Conservation (phyloP, 2,888 invertebrate genomes). For the Drosophila acutilabella region DNA sequence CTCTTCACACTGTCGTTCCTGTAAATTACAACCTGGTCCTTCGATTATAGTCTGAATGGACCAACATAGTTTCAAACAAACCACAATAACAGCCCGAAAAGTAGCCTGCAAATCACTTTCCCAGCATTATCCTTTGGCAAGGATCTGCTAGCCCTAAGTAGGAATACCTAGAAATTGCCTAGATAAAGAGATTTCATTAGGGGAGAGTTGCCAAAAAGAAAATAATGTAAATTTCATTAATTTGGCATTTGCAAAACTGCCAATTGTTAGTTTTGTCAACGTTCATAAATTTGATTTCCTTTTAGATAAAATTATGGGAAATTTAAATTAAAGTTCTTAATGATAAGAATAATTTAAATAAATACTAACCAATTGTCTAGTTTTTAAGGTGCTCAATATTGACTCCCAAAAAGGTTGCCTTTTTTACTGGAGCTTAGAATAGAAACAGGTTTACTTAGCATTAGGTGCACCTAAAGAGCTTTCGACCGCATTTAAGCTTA, state of each 20-base stretch:
- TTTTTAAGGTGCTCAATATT: too few relatives aligned
- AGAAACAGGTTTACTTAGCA: too few relatives aligned
- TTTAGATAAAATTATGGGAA: too few relatives aligned
- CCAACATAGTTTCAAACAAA: slow-evolving; percentile 34
- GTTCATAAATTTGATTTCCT: too few relatives aligned
- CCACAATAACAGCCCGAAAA: slow-evolving; percentile 3
- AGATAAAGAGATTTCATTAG: slow-evolving; percentile 1
- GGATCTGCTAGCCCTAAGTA: not conserved
- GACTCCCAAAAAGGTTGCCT: too few relatives aligned
- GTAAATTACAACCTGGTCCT: slow-evolving; percentile 30
- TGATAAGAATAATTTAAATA: too few relatives aligned
- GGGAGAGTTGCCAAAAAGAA: not conserved
- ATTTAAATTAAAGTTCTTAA: too few relatives aligned
- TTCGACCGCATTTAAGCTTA: too few relatives aligned
- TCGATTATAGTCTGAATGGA: slow-evolving; percentile 38
- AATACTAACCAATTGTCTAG: too few relatives aligned
- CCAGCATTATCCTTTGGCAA: not conserved
- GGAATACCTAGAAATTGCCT: slow-evolving; percentile 8
- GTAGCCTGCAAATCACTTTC: not conserved
- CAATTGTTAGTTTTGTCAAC: too few relatives aligned
- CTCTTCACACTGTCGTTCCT: not conserved
- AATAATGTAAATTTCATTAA: not conserved
- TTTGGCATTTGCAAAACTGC: not conserved
- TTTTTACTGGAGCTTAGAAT: too few relatives aligned
- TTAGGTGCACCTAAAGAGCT: too few relatives aligned